A percentile compares a stretch with the other conserved stretches of the same genome.
Conservation (phyloP, 1,140 invertebrate genomes). For the Tenebrio molitor region DNA sequence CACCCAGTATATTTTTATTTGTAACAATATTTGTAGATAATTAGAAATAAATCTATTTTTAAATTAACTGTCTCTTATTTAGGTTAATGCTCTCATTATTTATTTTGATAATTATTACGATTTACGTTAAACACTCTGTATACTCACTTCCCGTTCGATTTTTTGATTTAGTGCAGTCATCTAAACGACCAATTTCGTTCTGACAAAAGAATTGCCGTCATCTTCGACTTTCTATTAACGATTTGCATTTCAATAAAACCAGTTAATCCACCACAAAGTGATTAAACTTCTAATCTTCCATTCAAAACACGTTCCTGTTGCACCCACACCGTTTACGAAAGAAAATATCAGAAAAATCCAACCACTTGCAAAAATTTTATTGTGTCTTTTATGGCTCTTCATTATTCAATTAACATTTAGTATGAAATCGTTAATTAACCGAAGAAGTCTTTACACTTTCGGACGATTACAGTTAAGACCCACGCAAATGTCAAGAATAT, state of each 20-base stretch:
- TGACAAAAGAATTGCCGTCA: slow-evolving; percentile 19
- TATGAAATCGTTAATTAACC: neutral
- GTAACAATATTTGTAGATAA: no score
- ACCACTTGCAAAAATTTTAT: neutral
- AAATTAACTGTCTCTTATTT: no score
- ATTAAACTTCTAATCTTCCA: slow-evolving; percentile 16
- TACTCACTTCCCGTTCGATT: no score
- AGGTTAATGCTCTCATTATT: no score
- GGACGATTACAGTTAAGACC: neutral
- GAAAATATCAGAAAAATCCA: neutral
- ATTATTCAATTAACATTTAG: slow-evolving; percentile 5
- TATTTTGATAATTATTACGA: no score
- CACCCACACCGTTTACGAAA: neutral
- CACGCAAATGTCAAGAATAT: slow-evolving; percentile 12
- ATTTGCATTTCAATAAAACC: slow-evolving; percentile 20
- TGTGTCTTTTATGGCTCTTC: slow-evolving; percentile 9
- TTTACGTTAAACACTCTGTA: no score
- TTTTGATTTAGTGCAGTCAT: no score
- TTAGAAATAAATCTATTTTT: no score
- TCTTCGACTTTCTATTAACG: slow-evolving; percentile 5
- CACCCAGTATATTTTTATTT: no score
- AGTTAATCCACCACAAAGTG: slow-evolving; percentile 21
- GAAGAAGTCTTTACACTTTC: no score
- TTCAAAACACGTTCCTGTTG: slow-evolving; percentile 15
- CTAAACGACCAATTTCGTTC: no score